These are phyloP conservation scores for Bubo bubo DNA, from an alignment of 2,113 vertebrate species.

Conservation along the genomic window DNA sequence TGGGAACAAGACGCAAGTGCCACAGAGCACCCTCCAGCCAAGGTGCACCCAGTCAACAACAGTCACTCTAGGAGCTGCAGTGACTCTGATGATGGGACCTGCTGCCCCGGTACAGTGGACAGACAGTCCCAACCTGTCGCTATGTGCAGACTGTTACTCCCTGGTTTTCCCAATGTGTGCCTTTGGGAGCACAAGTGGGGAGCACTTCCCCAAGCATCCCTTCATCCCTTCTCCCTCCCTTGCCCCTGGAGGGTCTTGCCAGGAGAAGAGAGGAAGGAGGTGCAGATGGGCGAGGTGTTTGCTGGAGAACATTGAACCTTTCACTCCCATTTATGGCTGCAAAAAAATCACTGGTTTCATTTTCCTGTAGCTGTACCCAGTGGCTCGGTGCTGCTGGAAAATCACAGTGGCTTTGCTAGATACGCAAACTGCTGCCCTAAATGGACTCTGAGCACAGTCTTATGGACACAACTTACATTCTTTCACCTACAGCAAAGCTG, in stretches of 20 bases:
- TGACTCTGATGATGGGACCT: neutral
- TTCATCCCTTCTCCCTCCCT: neutral
- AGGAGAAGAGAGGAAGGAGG: neutral
- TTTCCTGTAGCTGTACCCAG: neutral
- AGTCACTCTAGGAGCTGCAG: neutral
- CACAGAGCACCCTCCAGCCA: rapidly evolving
- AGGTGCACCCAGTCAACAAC: neutral
- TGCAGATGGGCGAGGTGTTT: neutral
- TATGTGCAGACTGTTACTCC: neutral
- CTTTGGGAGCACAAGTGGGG: neutral
- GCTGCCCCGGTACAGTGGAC: neutral
- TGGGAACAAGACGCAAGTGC: neutral
- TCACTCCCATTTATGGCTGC: neutral
- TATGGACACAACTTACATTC: neutral
- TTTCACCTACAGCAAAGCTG: neutral
- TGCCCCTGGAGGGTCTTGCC: neutral
- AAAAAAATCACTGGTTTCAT: neutral
- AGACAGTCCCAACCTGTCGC: neutral
- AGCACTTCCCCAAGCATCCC: neutral
- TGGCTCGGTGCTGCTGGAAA: neutral
- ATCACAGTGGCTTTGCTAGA: neutral
- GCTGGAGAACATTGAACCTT: neutral
- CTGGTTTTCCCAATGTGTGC: neutral
- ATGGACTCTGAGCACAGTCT: neutral
- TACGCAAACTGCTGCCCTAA: neutral